Conservation (phyloP, 2,113 vertebrate species). For the Planiliza haematocheilus region DNA sequence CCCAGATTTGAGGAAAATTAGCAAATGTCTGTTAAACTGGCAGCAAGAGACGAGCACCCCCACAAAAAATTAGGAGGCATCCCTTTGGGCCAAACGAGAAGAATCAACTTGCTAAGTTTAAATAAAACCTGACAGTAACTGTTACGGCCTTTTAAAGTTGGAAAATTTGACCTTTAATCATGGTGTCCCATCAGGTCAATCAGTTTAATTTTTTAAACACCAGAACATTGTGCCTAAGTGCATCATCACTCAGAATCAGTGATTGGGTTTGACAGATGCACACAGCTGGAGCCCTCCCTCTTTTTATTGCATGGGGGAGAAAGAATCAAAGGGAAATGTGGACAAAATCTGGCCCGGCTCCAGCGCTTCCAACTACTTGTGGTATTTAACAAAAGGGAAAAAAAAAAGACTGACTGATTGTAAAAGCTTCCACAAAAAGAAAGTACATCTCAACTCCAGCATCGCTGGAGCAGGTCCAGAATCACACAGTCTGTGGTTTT, state of each 20-base stretch:
- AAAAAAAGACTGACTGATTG: background rate
- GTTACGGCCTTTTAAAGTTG: conserved; percentile 63
- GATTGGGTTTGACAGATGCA: conserved; percentile 63
- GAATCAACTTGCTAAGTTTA: conserved; percentile 35
- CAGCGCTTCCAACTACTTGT: conserved; percentile 12
- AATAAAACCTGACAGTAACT: conserved; percentile 44
- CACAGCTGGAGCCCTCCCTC: conserved; percentile 49
- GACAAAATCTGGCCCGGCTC: conserved; percentile 23
- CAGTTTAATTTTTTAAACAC: conserved; percentile 58
- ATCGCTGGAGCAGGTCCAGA: conserved; percentile 27
- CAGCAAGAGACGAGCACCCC: conserved; percentile 14
- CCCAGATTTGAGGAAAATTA: conserved; percentile 32
- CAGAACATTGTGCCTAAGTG: conserved; percentile 43
- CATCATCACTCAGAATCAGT: conserved; percentile 39
- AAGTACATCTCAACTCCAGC: conserved; percentile 24
- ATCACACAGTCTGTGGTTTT: conserved; percentile 12
- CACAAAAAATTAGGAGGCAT: background rate
- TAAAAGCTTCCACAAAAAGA: conserved; percentile 10
- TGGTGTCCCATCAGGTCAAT: conserved; percentile 60
- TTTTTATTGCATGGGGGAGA: conserved; percentile 22
- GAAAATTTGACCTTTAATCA: conserved; percentile 66
- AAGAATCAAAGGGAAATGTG: conserved; percentile 35
- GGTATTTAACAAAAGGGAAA: conserved; percentile 14
- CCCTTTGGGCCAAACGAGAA: conserved; percentile 6
- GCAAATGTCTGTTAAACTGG: conserved; percentile 31